Evolutionary conservation across 2,113 vertebrate species (phyloP).

Genomic region (Salvelinus namaycush): DNA sequence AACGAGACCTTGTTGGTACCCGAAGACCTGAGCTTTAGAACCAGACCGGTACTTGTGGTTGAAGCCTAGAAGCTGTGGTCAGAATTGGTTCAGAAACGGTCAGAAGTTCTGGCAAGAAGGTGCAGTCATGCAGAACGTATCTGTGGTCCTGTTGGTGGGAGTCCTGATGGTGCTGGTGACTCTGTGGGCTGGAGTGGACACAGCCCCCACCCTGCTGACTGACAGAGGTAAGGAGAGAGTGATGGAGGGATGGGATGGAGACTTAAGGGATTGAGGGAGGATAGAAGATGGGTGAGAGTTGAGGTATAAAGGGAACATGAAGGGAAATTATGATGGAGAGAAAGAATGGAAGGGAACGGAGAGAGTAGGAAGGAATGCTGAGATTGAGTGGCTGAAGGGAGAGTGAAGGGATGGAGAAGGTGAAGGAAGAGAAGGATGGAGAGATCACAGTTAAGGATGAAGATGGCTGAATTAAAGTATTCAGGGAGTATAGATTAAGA

Average conservation of each 20-base stretch:
- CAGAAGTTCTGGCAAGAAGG: not conserved
- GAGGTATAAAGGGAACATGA: not conserved
- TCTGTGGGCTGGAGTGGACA: constrained; percentile 13
- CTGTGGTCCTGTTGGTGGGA: not conserved
- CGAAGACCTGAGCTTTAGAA: not conserved
- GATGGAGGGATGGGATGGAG: not conserved
- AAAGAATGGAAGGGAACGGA: not conserved
- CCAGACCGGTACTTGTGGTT: not conserved
- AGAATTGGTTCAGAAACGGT: not conserved
- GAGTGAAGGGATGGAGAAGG: not conserved
- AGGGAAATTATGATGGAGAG: not conserved
- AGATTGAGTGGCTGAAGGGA: not conserved
- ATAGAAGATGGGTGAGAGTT: not conserved
- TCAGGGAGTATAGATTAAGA: not conserved
- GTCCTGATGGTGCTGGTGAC: constrained; percentile 27
- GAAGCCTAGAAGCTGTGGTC: not conserved
- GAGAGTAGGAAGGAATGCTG: not conserved
- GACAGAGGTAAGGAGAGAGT: constrained; percentile 49
- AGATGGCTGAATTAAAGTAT: not conserved
- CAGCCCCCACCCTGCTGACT: constrained; percentile 27
- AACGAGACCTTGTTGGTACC: not conserved
- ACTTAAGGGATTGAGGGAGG: not conserved
- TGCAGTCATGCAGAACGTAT: constrained; percentile 30
- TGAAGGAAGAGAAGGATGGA: not conserved
- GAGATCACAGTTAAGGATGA: no score